These are phyloP conservation scores for Phoenoteleia sp. DNA, from an alignment of 2,888 invertebrate genomes.

Conservation along the genomic window DNA sequence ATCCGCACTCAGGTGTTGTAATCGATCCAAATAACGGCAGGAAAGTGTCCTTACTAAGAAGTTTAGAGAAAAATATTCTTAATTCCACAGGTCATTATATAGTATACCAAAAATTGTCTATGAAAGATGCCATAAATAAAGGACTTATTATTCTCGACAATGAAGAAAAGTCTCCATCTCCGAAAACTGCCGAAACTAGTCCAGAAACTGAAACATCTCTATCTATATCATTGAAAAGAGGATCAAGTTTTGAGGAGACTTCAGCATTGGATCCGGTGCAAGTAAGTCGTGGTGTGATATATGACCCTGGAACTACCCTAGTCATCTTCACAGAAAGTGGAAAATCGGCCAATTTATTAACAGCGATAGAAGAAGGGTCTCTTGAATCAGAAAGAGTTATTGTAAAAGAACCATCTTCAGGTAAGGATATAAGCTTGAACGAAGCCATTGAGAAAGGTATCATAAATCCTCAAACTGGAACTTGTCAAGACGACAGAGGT, in stretches of 20 bases:
- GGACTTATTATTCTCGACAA: conserved; percentile 89
- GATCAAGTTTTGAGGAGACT: conserved; percentile 87
- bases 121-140: conserved; percentile 92
- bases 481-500: conserved; percentile 90
- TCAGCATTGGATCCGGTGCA: conserved; percentile 90
- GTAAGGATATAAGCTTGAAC: conserved; percentile 90
- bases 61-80: conserved; percentile 93
- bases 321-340: conserved; percentile 92
- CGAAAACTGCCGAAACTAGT: conserved; percentile 14
- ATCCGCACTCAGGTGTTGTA: conserved; percentile 94
- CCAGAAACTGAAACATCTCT: neutral
- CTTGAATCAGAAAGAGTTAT: conserved; percentile 90
- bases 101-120: conserved; percentile 88
- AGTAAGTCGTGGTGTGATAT: conserved; percentile 91
- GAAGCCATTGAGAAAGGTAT: conserved; percentile 93
- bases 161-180: conserved; percentile 86
- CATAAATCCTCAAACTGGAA: conserved; percentile 91
- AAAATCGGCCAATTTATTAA: conserved; percentile 91
- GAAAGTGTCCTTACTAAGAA: conserved; percentile 90
- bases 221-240: conserved; percentile 83
- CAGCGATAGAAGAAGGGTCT: conserved; percentile 92
- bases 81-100: conserved; percentile 93
- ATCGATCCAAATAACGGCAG: conserved; percentile 92
- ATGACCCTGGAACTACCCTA: conserved; percentile 92
- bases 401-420: conserved; percentile 91